phyloP scores from a whole-genome alignment of 1,140 invertebrate genomes.

The Thereuonema tuberculata region DNA sequence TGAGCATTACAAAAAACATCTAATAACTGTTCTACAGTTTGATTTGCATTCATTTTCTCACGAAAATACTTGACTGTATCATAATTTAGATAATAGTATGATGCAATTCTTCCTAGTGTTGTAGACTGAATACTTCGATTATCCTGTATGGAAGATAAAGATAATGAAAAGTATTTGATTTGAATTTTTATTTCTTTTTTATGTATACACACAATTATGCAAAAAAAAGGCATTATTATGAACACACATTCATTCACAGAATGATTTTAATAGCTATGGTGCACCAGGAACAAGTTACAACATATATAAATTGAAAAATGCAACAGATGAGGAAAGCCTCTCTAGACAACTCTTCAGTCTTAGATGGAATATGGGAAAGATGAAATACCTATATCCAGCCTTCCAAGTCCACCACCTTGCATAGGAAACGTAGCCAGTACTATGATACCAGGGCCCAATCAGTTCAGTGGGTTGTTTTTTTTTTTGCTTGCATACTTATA shows the following conservation, averaged over 20 bases:
- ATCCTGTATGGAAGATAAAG: constrained; percentile 41
- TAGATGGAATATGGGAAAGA: too few relatives aligned
- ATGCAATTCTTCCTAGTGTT: constrained; percentile 81
- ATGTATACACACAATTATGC: neutral
- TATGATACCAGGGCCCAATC: too few relatives aligned
- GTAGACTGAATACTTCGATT: constrained; percentile 55
- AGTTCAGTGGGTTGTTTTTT: too few relatives aligned
- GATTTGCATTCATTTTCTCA: constrained; percentile 46
- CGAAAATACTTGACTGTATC: constrained; percentile 75
- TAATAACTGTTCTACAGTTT: constrained; percentile 59
- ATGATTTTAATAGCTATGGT: neutral
- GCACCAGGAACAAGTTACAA: too few relatives aligned
- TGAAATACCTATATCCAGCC: too few relatives aligned
- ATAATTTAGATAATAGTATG: constrained; percentile 95
- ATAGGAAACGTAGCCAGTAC: too few relatives aligned
- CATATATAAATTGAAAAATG: too few relatives aligned
- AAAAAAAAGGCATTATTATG: neutral
- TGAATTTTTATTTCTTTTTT: neutral
- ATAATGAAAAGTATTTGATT: neutral
- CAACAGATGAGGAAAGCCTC: too few relatives aligned
- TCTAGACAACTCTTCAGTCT: too few relatives aligned
- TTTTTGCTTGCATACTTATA: too few relatives aligned
- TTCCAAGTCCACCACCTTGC: too few relatives aligned
- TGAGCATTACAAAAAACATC: constrained; percentile 64
- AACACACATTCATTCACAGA: neutral